Base-by-base conservation (phyloP, 2,888 invertebrate species). In the Netelia virgata region DNA sequence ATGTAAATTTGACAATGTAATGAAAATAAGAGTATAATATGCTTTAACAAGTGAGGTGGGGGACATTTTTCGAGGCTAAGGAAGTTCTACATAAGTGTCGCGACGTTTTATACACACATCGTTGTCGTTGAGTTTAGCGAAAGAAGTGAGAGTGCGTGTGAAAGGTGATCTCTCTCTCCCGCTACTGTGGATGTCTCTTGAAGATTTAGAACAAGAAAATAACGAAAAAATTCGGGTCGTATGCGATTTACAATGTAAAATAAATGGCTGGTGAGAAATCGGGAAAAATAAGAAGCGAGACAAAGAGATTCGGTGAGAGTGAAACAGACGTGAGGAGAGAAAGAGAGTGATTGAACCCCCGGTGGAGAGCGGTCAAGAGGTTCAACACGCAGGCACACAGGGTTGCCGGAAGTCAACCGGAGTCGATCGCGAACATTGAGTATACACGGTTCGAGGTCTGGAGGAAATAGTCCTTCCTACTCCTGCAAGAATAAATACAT, bases 361-460 rank as follows among this genome's bases (percentile, higher is more conserved):
- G 82, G 82, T 82, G 70, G 57, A 64, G 81, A 82, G 73, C 79
- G 79, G 72, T 79, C 79, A 79, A 79, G 79, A 79, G 79, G 64
- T 72, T 55, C 73, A 72, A 72, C 64, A 79, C 55, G 59, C 63
- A 18, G 16, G 70, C 69, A 69, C 76, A 73, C 84, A 81, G 84
- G 84, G 81, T 84, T 81, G 76, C 84, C 84, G 84, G 81, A 84
- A 81, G 81, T 84, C 68, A 72, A 73, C 77, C 81, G 73, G 73
- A 82, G 77, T 78, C 82, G 75, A 73, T 82, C 82, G 77, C 61
- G 59, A 77, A 64, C 76, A 68, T 68, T 66, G 59, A 14, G 69
- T 55, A 74, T 50, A 68, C 68, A 68, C 82, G 70, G 20, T 36
- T 1, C 47, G 75, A 74, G 70, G 76, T 73, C 57, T 50, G 50